Evolutionary conservation across 2,113 vertebrate species (phyloP), one percentile per base, ranked within the genome.

Genomic region (Myiopsitta monachus): DNA sequence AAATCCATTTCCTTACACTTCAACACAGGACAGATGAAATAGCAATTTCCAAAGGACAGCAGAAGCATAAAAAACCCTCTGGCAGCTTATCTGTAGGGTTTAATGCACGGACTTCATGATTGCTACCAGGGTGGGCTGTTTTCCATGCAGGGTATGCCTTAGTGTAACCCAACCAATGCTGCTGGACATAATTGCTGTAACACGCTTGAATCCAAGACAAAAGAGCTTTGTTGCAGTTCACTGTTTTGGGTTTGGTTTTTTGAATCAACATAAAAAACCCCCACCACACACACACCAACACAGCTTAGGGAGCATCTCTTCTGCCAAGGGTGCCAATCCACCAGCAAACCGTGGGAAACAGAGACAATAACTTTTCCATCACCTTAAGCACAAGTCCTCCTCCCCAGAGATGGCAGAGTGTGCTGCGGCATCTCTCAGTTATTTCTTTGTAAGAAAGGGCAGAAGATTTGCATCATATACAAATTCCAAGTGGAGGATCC

Each of bases 1-100:
- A 23, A 90, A 90, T 86, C 38, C 26, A 39, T 86, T 90, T 80
- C 68, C 75, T 74, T 87, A 69, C 73, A 76, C 67, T 91, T 88
- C 66, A 90, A 76, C 95, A 41, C 61, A 63, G 59, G 80, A 49
- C 41, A 90, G 70, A 31, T 73, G 79, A 73, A 94, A 86, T 3
- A 78, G 49, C 9, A 3, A 70, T 92, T 92, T 90, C 51, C 61
- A 78, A 92, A 74, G 59, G 84, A 64, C 21, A 88, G 68, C 59
- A 90, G 49, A 59, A 52, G 17, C n/a, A 96, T 38, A 77, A 90
- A 83, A 88, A 47, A 81, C 11, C 41, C 38, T 21, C 61, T 67
- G 76, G 79, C 44, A 74, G 83, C 38, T 93, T 38, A 66, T 62
- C 76, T 83, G 44, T 18, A 38, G 49, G 73, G 44, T 57, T 88